Conservation (phyloP, 1,140 invertebrate species). For the Orchesella cincta region DNA sequence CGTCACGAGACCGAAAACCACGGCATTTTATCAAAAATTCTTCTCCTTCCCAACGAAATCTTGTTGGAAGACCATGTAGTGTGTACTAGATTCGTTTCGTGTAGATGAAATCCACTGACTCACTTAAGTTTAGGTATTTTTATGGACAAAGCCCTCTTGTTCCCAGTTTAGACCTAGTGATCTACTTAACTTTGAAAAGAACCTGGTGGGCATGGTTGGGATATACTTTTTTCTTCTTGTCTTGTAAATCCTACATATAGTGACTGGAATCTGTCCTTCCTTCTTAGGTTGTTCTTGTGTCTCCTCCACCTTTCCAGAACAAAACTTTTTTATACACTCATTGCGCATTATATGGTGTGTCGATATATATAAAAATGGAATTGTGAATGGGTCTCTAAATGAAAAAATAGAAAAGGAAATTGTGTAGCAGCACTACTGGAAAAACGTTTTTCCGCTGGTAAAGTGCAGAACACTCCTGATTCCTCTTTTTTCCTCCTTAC, state of each 20-base stretch:
- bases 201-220: neutral
- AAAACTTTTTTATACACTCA: no score
- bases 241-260: neutral
- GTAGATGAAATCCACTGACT: neutral
- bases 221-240: neutral
- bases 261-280: no score
- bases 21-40: conserved; percentile 3
- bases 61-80: neutral
- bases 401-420: no score
- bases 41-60: neutral
- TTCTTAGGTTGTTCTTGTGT: no score
- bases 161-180: neutral
- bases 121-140: neutral
- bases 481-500: conserved; percentile 11
- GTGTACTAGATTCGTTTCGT: neutral
- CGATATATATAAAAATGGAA: no score
- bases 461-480: neutral
- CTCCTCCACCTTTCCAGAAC: neutral
- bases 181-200: neutral
- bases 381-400: neutral
- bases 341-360: no score
- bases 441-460: no score
- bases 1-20: conserved; percentile 5
- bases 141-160: neutral
- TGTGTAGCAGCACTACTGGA: no score